Conservation (phyloP, 1,140 invertebrate species). For the Cotesia vestalis region DNA sequence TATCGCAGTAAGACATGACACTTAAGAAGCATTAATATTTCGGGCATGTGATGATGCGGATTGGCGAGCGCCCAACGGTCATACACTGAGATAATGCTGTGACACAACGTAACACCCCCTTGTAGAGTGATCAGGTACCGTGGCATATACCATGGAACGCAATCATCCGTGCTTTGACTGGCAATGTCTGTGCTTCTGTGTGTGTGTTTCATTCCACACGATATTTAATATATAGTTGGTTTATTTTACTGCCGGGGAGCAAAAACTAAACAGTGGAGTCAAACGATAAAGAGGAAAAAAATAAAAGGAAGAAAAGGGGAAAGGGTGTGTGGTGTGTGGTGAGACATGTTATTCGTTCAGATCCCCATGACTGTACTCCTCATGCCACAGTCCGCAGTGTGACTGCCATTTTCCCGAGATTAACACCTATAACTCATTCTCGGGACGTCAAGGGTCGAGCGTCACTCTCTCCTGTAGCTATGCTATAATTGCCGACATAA, state of each 20-base stretch:
- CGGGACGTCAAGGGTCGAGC: slow-evolving; percentile 57
- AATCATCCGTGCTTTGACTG: slow-evolving; percentile 50
- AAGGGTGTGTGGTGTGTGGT: slow-evolving; percentile 5
- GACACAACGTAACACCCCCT: not conserved
- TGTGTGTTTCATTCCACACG: not conserved
- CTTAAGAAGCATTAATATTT: slow-evolving; percentile 51
- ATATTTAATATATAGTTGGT: not conserved
- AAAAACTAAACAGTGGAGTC: not conserved
- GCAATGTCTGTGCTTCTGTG: slow-evolving; percentile 37
- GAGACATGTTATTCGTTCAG: not conserved
- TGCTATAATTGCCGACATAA: slow-evolving; percentile 67
- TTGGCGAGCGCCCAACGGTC: slow-evolving; percentile 45
- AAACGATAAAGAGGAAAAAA: not conserved
- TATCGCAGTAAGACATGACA: slow-evolving; percentile 30
- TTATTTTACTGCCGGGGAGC: too few relatives aligned
- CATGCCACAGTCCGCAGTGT: not conserved
- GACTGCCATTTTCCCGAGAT: slow-evolving; percentile 55
- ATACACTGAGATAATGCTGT: slow-evolving; percentile 30
- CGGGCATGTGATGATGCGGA: slow-evolving; percentile 35
- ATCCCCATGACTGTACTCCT: not conserved
- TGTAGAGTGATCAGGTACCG: slow-evolving; percentile 36
- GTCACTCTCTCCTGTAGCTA: slow-evolving; percentile 58
- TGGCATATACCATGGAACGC: slow-evolving; percentile 41
- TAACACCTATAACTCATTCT: slow-evolving; percentile 64
- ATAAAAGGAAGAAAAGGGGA: not conserved